These are phyloP conservation scores for Microctenopoma lineatum DNA, from an alignment of 2,797 vertebrate species.

Conservation along the genomic window DNA sequence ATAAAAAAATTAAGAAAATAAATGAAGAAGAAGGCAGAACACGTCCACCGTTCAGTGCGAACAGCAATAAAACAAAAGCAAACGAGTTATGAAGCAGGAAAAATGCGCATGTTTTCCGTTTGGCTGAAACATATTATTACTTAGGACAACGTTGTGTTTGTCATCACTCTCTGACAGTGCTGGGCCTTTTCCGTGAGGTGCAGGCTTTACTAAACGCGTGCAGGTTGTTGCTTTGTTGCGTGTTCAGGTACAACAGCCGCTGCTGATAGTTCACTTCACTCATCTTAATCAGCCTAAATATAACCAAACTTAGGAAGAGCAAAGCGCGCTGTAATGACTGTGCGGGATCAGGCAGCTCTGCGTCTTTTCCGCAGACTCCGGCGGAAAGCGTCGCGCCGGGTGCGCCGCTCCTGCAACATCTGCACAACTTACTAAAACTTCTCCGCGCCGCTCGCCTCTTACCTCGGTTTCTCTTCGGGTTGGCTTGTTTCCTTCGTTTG, in stretches of 20 bases:
- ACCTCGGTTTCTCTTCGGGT: conserved; percentile 86
- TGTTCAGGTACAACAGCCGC: conserved; percentile 27
- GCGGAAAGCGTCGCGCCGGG: not conserved
- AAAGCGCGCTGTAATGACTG: not conserved
- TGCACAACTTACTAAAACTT: conserved; percentile 54
- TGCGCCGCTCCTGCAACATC: conserved; percentile 41
- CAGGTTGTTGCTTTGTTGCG: not conserved
- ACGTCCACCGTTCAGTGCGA: conserved; percentile 6
- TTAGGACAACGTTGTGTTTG: not conserved
- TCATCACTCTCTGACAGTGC: not conserved
- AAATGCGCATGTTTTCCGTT: not conserved
- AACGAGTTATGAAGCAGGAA: not conserved
- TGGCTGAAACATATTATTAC: not conserved
- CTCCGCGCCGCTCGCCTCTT: conserved; percentile 48
- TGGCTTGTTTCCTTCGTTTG: conserved; percentile 87
- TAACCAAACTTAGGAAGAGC: not conserved
- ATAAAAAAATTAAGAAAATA: not conserved
- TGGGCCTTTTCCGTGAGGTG: not conserved
- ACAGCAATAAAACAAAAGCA: conserved; percentile 6
- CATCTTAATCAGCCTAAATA: not conserved
- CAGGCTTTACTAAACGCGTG: not conserved
- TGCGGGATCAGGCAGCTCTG: not conserved
- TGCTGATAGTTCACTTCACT: not conserved
- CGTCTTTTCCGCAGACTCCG: not conserved
- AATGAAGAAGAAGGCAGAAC: conserved; percentile 1